Conservation (phyloP, 2,113 vertebrate species). For the Pristiophorus japonicus region DNA sequence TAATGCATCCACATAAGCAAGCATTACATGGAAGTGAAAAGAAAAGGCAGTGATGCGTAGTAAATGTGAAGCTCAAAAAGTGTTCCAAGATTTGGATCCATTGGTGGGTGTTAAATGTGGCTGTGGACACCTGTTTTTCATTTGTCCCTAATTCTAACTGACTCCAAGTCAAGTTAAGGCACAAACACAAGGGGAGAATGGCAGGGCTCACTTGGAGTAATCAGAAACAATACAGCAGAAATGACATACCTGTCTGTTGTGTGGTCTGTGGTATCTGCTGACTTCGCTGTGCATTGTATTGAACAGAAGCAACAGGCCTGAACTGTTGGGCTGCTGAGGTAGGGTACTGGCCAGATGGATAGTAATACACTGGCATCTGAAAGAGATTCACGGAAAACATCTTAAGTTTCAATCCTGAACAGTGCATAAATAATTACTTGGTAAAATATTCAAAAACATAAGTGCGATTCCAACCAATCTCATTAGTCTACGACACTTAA, state of each 20-base stretch:
- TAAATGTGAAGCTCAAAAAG: not conserved
- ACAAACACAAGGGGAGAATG: not conserved
- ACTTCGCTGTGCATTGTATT: constrained; percentile 62
- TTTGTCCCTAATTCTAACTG: not conserved
- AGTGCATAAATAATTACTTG: not conserved
- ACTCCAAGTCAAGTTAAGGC: not conserved
- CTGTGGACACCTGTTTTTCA: not conserved
- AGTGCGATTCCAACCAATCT: not conserved
- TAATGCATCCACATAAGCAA: not conserved
- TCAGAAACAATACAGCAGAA: not conserved
- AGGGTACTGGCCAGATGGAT: constrained; percentile 78
- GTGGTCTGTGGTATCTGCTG: constrained; percentile 60
- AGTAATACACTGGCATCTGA: constrained; percentile 82
- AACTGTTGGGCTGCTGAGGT: constrained; percentile 80
- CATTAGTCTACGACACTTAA: too few species aligned
- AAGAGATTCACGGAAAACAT: constrained; percentile 24
- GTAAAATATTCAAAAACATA: not conserved
- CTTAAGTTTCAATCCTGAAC: not conserved
- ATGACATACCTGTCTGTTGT: constrained; percentile 70
- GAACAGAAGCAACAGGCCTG: constrained; percentile 69
- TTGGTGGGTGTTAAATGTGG: not conserved
- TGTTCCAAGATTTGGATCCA: not conserved
- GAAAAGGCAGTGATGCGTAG: too few species aligned
- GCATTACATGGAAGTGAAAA: not conserved
- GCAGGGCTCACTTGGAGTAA: not conserved